Conservation (phyloP, 2,113 vertebrate species). For the Pao palembangensis region DNA sequence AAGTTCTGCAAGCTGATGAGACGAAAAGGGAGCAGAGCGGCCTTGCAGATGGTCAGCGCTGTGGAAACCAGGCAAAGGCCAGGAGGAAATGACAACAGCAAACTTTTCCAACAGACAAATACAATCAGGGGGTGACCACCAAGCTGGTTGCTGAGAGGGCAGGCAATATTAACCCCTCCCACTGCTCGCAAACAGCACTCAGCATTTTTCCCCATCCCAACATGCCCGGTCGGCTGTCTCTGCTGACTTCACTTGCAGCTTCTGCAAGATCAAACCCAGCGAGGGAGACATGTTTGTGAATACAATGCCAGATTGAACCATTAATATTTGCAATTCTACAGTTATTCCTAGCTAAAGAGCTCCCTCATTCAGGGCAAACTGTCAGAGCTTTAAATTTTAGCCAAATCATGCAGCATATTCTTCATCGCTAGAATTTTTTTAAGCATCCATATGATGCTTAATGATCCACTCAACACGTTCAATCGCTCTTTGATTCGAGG, state of each 20-base stretch:
- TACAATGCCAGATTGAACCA: too few species aligned
- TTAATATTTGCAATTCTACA: too few species aligned
- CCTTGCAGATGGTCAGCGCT: slow-evolving; percentile 25
- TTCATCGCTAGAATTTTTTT: too few species aligned
- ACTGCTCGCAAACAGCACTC: slow-evolving; percentile 75
- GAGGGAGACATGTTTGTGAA: too few species aligned
- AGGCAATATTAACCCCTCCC: slow-evolving; percentile 63
- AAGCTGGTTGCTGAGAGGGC: slow-evolving; percentile 53
- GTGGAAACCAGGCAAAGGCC: slow-evolving; percentile 3
- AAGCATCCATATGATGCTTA: too few species aligned
- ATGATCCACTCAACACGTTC: too few species aligned
- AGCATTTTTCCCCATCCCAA: slow-evolving; percentile 45
- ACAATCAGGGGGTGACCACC: slow-evolving; percentile 59
- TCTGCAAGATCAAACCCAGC: too few species aligned
- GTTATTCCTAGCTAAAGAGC: too few species aligned
- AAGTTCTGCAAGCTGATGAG: slow-evolving; percentile 24
- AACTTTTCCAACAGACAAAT: slow-evolving; percentile 39
- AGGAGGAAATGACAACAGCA: slow-evolving; percentile 27
- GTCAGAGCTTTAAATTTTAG: too few species aligned
- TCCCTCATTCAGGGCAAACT: too few species aligned
- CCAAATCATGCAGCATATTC: too few species aligned
- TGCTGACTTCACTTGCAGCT: slow-evolving; percentile 25
- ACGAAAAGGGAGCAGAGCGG: slow-evolving; percentile 25
- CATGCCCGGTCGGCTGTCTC: slow-evolving; percentile 27
- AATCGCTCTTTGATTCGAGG: too few species aligned